A percentile compares a stretch with the other conserved stretches of the same genome.
Conservation (phyloP, 2,113 vertebrate species). For the Ploceus nigricollis region DNA sequence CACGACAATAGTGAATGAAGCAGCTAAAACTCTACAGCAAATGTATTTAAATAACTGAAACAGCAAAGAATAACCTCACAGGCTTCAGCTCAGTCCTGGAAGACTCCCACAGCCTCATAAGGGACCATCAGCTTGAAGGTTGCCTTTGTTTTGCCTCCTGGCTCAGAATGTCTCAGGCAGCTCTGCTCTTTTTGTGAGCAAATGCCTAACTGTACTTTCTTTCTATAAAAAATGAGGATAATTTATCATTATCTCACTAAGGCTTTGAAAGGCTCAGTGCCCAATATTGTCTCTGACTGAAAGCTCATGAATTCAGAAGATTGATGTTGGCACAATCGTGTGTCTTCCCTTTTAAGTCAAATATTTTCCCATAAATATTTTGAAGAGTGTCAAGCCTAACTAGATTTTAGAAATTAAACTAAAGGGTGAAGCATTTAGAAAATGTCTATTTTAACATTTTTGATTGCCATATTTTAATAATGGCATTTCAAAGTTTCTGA, state of each 20-base stretch:
- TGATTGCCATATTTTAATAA: background rate
- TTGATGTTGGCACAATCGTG: background rate
- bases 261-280: background rate
- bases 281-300: background rate
- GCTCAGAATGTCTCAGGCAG: background rate
- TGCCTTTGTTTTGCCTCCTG: background rate
- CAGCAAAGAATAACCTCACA: background rate
- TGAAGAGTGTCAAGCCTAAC: background rate
- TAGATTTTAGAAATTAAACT: background rate
- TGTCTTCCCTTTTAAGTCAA: conserved; percentile 1
- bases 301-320: background rate
- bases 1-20: background rate
- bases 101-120: background rate
- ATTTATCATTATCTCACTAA: background rate
- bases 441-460: background rate
- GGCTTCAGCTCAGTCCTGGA: background rate
- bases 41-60: background rate
- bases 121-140: background rate
- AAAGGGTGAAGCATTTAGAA: background rate
- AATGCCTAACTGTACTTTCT: background rate
- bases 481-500: background rate
- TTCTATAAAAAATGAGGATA: background rate
- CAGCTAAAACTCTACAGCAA: background rate
- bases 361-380: conserved; percentile 30
- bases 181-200: background rate